Base-by-base conservation (phyloP, 30 jellyfish, hydroid and myxozoan species). In the Euphysa ruthae region DNA sequence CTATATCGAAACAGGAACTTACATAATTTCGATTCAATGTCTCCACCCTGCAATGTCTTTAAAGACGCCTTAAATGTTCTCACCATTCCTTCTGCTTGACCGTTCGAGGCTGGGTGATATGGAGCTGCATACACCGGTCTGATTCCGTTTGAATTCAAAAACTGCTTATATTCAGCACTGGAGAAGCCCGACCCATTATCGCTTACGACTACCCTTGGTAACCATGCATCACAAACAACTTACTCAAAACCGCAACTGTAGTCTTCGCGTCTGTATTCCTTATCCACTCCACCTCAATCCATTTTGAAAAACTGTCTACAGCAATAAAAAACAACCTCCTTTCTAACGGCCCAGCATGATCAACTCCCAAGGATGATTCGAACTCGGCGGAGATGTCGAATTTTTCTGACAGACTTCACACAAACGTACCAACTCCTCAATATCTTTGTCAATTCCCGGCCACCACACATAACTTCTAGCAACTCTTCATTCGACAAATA, bases 391-490 rank as follows among this genome's bases (percentile, higher is more conserved):
- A n/a, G n/a, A n/a, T n/a, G n/a, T n/a, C n/a, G n/a, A n/a, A n/a
- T n/a, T n/a, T n/a, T n/a, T n/a, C n/a, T 38, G 52, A 38, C 52
- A 38, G 52, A n/a, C n/a, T n/a, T 38, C 52, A 38, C 52, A 38
- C 12, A 8, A 76, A 8, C 19, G n/a, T n/a, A 70, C 71, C 30
- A 14, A 4, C 13, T 20, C 69, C 52, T 32, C 83, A 6, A 70
- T 30, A 19, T 56, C 83, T 4, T 10, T 12, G 33, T 70, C 83
- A 14, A 70, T 60, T 21, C 74, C 73, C 28, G 83, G 73, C 83
- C 83, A 70, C 83, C 83, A 70, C 13, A 49, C 78, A 57, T 55
- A 44, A 6, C 35, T 19, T 14, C 72, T 26, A 6, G 83, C 83
- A 56, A 21, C 44, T 31, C 19, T 44, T 58, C 73, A 70, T 70